Base-by-base conservation (phyloP, 2,888 invertebrate species). In the Melanophora roralis region DNA sequence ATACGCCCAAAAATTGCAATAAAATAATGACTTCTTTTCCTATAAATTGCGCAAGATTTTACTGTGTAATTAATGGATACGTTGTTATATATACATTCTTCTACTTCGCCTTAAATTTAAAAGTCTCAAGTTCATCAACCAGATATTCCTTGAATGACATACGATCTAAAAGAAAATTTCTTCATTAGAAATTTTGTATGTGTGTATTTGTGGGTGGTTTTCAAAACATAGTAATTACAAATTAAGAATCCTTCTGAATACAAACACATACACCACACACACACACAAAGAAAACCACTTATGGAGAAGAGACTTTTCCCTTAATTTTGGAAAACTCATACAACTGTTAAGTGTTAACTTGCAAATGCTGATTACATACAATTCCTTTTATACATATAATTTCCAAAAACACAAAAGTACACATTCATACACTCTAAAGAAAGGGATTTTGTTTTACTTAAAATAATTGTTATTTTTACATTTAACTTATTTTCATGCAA, bases 391-490 rank as follows among this genome's bases (percentile, higher is more conserved):
- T n/a, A n/a, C n/a, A n/a, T n/a, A n/a, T n/a, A n/a, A n/a, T n/a
- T n/a, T n/a, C n/a, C n/a, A n/a, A n/a, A n/a, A n/a, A n/a, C n/a
- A n/a, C n/a, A n/a, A n/a, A n/a, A n/a, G n/a, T 1, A 16, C 45
- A 45, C 21, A 11, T 11, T n/a, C 23, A 43, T 7, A 38, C 23
- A 49, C 14, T 6, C 51, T 36, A 1, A 36, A 57, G 36, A 36
- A 47, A 47, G 36, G 68, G 57, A 68, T 57, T 36, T 49, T 59
- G 32, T 36, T 47, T 14, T 47, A 49, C 57, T 69, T 59, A 59
- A 57, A 69, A 59, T 57, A 69, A 69, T 69, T 59, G 38, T 59
- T 59, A 69, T 69, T 69, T 55, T 59, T 57, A 38, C 16, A 59
- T 19, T 57, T 49, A 47, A 27, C 27, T 27, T 27, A 34, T 47